Percentiles rank a stretch among this genome's conserved stretches.
Evolutionary conservation across 2,888 invertebrate species (phyloP).

Genomic region (Drosophila meridiana): DNA sequence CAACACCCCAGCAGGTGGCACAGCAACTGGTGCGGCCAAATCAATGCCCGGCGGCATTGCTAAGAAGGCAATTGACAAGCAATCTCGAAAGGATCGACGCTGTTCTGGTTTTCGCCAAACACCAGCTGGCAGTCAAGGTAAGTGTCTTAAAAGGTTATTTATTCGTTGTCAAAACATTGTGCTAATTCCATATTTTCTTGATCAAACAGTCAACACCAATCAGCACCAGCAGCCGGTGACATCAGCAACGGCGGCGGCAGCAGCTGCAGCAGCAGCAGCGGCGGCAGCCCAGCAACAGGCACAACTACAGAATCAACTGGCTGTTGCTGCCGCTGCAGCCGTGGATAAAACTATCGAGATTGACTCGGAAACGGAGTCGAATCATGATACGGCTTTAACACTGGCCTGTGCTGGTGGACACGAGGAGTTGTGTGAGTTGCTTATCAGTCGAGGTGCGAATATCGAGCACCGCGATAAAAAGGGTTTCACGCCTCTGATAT

Average conservation of each 20-base stretch:
- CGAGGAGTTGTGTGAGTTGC: conserved; percentile 96
- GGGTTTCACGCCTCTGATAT: conserved; percentile 98
- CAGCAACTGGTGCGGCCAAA: conserved; percentile 59
- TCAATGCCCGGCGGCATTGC: conserved; percentile 83
- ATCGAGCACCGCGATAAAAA: conserved; percentile 99
- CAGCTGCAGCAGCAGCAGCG: conserved; percentile 80
- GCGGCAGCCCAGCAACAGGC: conserved; percentile 77
- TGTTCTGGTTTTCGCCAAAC: conserved; percentile 84
- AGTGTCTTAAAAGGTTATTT: neutral
- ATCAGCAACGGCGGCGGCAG: conserved; percentile 58
- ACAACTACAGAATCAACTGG: conserved; percentile 78
- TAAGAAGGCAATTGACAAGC: conserved; percentile 84
- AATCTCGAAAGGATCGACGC: conserved; percentile 85
- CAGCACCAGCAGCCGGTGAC: conserved; percentile 70
- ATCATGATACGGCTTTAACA: conserved; percentile 99
- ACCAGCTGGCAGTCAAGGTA: conserved; percentile 85
- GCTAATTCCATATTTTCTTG: neutral
- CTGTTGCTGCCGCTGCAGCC: conserved; percentile 81
- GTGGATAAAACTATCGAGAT: conserved; percentile 94
- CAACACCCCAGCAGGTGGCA: conserved; percentile 51
- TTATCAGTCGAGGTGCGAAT: conserved; percentile 96
- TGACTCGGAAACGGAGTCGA: conserved; percentile 98
- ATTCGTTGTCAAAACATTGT: neutral
- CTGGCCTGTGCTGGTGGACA: conserved; percentile 99
- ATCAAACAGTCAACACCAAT: conserved; percentile 76